Evolutionary conservation across 1,140 invertebrate species (phyloP).

Genomic region (Radopholus similis): DNA sequence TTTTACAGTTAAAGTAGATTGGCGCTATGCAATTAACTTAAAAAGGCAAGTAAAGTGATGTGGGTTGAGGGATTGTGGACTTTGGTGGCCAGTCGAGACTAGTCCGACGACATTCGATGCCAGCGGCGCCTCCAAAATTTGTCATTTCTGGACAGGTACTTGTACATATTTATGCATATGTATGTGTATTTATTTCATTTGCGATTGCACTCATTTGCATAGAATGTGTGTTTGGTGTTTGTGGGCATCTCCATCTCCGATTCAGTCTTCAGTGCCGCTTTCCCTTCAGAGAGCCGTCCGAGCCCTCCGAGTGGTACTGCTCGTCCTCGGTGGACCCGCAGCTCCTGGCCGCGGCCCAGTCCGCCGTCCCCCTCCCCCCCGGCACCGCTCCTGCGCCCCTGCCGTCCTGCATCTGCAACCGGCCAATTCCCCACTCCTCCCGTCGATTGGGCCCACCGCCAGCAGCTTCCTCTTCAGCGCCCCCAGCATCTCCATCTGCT

Average conservation of each 20-base stretch:
- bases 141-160: too few species aligned
- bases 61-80: too few species aligned
- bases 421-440: not conserved
- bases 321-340: slow-evolving; percentile 41
- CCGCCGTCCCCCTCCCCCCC: not conserved
- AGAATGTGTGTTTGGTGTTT: too few species aligned
- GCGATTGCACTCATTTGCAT: too few species aligned
- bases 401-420: not conserved
- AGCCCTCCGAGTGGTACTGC: slow-evolving; percentile 38
- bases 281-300: not conserved
- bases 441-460: slow-evolving; percentile 17
- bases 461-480: slow-evolving; percentile 48
- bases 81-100: too few species aligned
- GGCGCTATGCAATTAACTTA: too few species aligned
- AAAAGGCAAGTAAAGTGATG: too few species aligned
- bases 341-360: slow-evolving; percentile 1
- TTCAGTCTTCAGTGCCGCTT: not conserved
- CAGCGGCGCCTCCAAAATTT: too few species aligned
- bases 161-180: too few species aligned
- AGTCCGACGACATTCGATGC: too few species aligned
- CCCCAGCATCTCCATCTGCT: slow-evolving; percentile 53
- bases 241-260: not conserved
- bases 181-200: too few species aligned
- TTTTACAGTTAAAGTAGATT: too few species aligned
- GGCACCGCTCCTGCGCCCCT: not conserved